Evolutionary conservation across 2,113 vertebrate species (phyloP).

Genomic region (Osmerus eperlanus): DNA sequence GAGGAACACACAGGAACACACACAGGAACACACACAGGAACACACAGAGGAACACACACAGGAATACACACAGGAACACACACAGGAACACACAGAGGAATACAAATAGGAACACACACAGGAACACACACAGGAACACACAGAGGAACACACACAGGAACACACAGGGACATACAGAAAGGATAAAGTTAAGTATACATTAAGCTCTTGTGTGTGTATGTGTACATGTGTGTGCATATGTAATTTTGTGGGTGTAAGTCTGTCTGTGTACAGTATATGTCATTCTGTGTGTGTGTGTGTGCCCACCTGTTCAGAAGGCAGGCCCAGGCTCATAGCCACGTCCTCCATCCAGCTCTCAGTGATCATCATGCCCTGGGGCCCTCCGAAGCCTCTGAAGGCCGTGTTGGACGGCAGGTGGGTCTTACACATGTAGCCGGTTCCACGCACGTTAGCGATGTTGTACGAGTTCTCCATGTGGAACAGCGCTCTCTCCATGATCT

Average conservation of each 20-base stretch:
- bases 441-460: conserved; percentile 81
- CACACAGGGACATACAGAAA: too few relatives aligned
- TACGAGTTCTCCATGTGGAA: conserved; percentile 96
- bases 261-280: not conserved
- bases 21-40: too few relatives aligned
- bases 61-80: not conserved
- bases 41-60: not conserved
- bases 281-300: not conserved
- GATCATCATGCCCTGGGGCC: conserved; percentile 91
- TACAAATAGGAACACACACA: too few relatives aligned
- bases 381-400: conserved; percentile 94
- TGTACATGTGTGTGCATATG: not conserved
- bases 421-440: conserved; percentile 80
- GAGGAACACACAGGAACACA: too few relatives aligned
- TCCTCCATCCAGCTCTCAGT: conserved; percentile 88
- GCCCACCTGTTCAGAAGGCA: conserved; percentile 81
- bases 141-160: too few relatives aligned
- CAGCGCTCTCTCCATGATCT: conserved; percentile 88
- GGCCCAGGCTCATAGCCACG: conserved; percentile 75
- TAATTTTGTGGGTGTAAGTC: not conserved
- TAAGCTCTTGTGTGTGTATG: not conserved
- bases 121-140: not conserved
- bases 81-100: too few relatives aligned
- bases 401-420: conserved; percentile 94
- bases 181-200: too few relatives aligned